Evolutionary conservation across 2,888 invertebrate genomes (phyloP).

Genomic region (Mythimna loreyi): DNA sequence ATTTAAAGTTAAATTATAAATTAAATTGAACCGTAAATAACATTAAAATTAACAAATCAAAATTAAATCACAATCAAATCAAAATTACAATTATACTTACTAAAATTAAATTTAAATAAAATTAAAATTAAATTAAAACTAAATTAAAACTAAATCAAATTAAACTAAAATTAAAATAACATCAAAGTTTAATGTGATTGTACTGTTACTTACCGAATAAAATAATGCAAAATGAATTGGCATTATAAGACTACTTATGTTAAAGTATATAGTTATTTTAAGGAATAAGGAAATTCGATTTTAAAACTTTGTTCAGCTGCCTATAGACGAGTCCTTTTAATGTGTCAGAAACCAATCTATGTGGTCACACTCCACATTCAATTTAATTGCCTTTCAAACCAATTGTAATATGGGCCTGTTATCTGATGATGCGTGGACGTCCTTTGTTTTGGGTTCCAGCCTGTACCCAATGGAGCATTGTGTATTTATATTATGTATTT

Average conservation of each 20-base stretch:
- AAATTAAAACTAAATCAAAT: too few species aligned
- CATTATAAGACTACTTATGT: neutral
- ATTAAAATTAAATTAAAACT: too few species aligned
- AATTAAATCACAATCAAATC: too few species aligned
- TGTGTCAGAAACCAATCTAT: neutral
- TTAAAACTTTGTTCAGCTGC: neutral
- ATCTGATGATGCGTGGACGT: conserved; percentile 10
- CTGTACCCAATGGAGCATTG: conserved; percentile 36
- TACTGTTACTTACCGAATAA: neutral
- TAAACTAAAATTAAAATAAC: too few species aligned
- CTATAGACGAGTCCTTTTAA: conserved; percentile 2
- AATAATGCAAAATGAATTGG: neutral
- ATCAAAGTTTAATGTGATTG: too few species aligned
- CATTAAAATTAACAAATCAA: too few species aligned
- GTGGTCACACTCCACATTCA: conserved; percentile 14
- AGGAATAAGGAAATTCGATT: conserved; percentile 21
- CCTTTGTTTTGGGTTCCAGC: conserved; percentile 24
- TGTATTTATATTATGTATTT: conserved; percentile 28
- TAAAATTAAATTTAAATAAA: too few species aligned
- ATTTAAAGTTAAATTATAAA: too few species aligned
- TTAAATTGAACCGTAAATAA: too few species aligned
- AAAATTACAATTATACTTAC: too few species aligned
- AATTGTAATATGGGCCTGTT: conserved; percentile 10
- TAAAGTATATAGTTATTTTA: neutral
- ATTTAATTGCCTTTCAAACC: conserved; percentile 33